phyloP scores from a whole-genome alignment of 2,797 vertebrate genomes.

The Mormyrus proboscirostris region DNA sequence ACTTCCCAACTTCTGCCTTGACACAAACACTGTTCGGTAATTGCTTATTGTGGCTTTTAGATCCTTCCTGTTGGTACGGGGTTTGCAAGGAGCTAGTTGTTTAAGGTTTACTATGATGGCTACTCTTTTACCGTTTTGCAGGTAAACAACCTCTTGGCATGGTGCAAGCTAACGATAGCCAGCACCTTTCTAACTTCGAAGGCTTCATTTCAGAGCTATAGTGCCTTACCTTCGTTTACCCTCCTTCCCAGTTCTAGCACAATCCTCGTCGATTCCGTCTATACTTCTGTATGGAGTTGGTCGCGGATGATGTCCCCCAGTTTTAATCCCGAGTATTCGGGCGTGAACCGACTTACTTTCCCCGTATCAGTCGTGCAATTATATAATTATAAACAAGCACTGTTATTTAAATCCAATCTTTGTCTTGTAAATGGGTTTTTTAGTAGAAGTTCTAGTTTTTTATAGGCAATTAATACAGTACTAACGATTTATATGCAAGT shows the following conservation, averaged over 20 bases:
- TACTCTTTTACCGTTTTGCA: not conserved
- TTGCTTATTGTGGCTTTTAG: not conserved
- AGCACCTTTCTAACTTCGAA: not conserved
- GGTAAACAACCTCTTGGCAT: not conserved
- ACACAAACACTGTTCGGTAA: not conserved
- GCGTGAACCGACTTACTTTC: not conserved
- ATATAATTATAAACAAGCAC: not conserved
- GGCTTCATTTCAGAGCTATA: not conserved
- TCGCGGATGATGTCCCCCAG: not conserved
- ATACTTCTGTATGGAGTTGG: not conserved
- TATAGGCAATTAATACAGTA: not conserved
- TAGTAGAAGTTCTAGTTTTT: not conserved
- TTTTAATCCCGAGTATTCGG: not conserved
- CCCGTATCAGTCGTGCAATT: not conserved
- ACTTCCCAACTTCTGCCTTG: not conserved
- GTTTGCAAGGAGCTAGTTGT: not conserved
- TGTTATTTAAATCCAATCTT: not conserved
- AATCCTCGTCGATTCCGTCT: not conserved
- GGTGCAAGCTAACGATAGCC: not conserved
- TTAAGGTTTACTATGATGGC: not conserved
- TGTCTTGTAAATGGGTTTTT: not conserved
- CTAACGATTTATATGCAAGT: not conserved
- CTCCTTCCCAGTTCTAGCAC: not conserved
- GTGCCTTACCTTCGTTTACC: not conserved
- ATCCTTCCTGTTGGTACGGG: not conserved